A percentile compares a stretch with the other conserved stretches of the same genome.
Conservation (phyloP, 2,888 invertebrate genomes). For the Spodoptera exigua region DNA sequence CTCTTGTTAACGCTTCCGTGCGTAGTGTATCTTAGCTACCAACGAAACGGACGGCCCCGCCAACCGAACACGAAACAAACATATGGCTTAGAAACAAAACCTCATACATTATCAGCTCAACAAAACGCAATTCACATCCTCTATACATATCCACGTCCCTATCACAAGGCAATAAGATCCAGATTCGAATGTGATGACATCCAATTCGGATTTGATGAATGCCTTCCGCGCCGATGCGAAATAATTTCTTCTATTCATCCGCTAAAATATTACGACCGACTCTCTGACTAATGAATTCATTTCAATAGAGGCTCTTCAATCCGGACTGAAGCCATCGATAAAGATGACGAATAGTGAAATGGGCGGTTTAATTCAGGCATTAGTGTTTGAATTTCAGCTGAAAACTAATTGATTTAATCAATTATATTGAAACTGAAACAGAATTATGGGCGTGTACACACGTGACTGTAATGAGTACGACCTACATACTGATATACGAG, state of each 20-base stretch:
- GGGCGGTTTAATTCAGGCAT: conserved; percentile 48
- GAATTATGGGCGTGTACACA: neutral
- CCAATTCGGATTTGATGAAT: conserved; percentile 71
- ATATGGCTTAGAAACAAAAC: conserved; percentile 55
- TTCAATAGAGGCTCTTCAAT: conserved; percentile 70
- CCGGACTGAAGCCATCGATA: conserved; percentile 58
- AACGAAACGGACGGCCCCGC: conserved; percentile 35
- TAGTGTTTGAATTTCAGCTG: conserved; percentile 36
- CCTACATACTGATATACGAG: conserved; percentile 17
- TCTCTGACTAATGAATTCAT: conserved; percentile 80
- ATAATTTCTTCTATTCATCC: conserved; percentile 81
- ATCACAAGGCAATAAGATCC: conserved; percentile 51
- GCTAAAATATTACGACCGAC: conserved; percentile 78
- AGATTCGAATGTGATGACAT: conserved; percentile 45
- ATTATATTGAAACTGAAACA: conserved; percentile 18
- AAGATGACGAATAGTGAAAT: conserved; percentile 65
- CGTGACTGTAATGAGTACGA: conserved; percentile 5
- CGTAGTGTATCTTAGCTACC: conserved; percentile 23
- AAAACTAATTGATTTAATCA: conserved; percentile 43
- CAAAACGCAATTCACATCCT: conserved; percentile 40
- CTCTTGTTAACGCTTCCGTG: conserved; percentile 24
- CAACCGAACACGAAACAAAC: conserved; percentile 54
- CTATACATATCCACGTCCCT: conserved; percentile 30
- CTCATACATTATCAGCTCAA: conserved; percentile 58
- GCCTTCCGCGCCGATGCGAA: conserved; percentile 67